Conservation (phyloP, 2,888 invertebrate species). For the Diarsia rubi region DNA sequence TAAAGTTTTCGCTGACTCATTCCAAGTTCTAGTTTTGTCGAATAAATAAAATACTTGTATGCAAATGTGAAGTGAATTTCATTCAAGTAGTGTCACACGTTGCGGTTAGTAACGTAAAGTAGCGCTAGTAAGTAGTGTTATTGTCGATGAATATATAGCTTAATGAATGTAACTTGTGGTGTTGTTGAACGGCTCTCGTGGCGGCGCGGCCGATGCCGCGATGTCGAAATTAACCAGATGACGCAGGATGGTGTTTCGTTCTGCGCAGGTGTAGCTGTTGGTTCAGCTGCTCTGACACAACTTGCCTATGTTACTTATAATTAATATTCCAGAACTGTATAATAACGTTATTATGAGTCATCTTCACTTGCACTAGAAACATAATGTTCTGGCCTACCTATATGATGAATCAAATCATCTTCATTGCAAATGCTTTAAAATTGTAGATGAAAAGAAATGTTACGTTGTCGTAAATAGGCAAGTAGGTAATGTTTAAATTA, state of each 20-base stretch:
- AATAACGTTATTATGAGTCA: constrained; percentile 77
- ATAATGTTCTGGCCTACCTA: constrained; percentile 2
- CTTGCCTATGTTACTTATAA: constrained; percentile 59
- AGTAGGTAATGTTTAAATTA: constrained; percentile 28
- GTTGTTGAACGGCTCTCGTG: constrained; percentile 70
- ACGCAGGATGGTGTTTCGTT: constrained; percentile 80
- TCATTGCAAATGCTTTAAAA: background rate
- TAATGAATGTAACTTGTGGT: constrained; percentile 72
- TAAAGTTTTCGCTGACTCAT: constrained; percentile 30
- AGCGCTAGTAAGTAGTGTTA: constrained; percentile 44
- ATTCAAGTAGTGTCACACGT: constrained; percentile 44
- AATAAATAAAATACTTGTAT: constrained; percentile 19
- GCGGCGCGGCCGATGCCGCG: constrained; percentile 42
- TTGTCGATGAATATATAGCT: constrained; percentile 67
- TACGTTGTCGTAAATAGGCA: background rate
- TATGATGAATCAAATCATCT: background rate
- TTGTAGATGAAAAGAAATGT: background rate
- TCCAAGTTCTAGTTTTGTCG: constrained; percentile 22
- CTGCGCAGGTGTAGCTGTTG: constrained; percentile 79
- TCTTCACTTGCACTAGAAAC: constrained; percentile 62
- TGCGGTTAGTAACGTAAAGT: constrained; percentile 38
- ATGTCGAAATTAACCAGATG: constrained; percentile 84
- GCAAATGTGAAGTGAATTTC: constrained; percentile 41
- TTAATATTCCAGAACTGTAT: constrained; percentile 65
- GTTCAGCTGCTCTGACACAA: constrained; percentile 76